phyloP scores from a whole-genome alignment of 1,140 invertebrate species.

The Bicyclus anynana region DNA sequence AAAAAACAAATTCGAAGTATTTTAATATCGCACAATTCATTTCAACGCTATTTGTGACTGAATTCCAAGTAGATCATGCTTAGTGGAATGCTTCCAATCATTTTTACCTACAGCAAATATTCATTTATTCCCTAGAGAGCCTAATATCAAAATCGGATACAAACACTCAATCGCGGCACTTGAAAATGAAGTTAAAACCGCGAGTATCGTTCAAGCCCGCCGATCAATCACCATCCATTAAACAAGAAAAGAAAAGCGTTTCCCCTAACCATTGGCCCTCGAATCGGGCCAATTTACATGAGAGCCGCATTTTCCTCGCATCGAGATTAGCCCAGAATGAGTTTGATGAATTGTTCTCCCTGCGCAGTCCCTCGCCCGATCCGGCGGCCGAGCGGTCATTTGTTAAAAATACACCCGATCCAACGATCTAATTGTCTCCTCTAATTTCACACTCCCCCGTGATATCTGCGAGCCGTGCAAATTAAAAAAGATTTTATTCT shows the following conservation, averaged over 20 bases:
- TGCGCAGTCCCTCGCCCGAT: conserved; percentile 37
- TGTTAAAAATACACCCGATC: conserved; percentile 77
- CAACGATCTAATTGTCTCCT: conserved; percentile 75
- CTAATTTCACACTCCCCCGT: conserved; percentile 72
- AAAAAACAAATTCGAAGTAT: neutral
- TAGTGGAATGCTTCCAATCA: too few species aligned
- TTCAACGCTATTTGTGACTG: neutral
- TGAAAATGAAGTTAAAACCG: conserved; percentile 70
- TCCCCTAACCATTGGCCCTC: conserved; percentile 71
- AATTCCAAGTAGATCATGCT: too few species aligned
- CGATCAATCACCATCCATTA: conserved; percentile 77
- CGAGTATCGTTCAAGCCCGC: conserved; percentile 66
- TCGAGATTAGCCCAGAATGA: conserved; percentile 76
- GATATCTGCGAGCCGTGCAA: conserved; percentile 57
- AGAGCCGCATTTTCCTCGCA: conserved; percentile 75
- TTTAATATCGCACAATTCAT: neutral
- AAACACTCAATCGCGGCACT: conserved; percentile 58
- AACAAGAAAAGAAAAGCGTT: conserved; percentile 75
- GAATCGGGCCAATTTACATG: conserved; percentile 76
- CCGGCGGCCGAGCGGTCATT: conserved; percentile 59
- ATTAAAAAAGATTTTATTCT: conserved; percentile 39
- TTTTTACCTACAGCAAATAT: too few species aligned
- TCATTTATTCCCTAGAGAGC: neutral
- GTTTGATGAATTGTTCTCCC: conserved; percentile 74
- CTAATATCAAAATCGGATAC: conserved; percentile 28